Evolutionary conservation across 2,113 vertebrate genomes (phyloP), one percentile per base, ranked within the genome.

Genomic region (Dissostichus mawsoni): DNA sequence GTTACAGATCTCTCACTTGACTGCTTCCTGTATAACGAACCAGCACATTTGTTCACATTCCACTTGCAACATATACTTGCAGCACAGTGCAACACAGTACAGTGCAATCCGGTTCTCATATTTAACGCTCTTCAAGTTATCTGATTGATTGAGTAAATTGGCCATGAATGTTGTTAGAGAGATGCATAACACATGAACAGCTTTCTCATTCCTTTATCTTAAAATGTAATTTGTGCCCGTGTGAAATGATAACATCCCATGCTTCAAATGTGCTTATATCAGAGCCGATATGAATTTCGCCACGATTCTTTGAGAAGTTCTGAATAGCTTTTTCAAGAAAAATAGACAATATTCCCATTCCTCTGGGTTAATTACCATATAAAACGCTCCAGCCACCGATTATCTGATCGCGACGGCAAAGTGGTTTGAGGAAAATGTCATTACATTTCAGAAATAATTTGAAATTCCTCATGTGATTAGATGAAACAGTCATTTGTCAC

Each of bases 331-430:
- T 88, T 87, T 78, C 68, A 53, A 47, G 81, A 91, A 84, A 89
- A 91, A 86, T 69, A 85, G 86, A 89, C 83, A 88, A 83, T 92
- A 91, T 90, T 91, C 74, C 83, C 75, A 76, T 94, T 89, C 55
- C 52, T 73, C 78, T 73, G 51, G 79, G 78, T 93, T 93, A 93
- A 94, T 95, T 93, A 94, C 81, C 92, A 92, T 93, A 93, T 93
- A 93, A 88, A 89, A 85, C 90, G 85, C 86, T 77, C 8, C 70
- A 51, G 66, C 88, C 72, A 78, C 82, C 72, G 87, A 89, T 86
- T 79, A 94, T 87, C 82, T 80, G 69, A 74, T 76, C 81, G 85
- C 84, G 70, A 16, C 70, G 33, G 74, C 85, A 90, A 81, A 85
- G 87, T 88, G 90, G 83, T 92, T 83, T 81, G 81, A 82, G 82